Conservation (phyloP, 2,888 invertebrate genomes). For the Athalia circularis region DNA sequence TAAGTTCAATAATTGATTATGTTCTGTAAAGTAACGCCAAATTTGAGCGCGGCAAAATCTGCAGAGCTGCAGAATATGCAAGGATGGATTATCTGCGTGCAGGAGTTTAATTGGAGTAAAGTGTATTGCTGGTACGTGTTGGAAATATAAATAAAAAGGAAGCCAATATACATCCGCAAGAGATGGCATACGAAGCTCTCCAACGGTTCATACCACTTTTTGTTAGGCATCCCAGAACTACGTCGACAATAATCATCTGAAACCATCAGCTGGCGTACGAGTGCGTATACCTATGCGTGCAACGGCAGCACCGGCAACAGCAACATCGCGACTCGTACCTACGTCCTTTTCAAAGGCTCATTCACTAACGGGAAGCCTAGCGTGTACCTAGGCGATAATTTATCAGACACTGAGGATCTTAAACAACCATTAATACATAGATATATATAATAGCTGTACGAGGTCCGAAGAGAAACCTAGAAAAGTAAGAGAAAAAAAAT, state of each 20-base stretch:
- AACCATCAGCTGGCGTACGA: slow-evolving; percentile 42
- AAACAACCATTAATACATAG: background rate
- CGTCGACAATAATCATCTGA: slow-evolving; percentile 40
- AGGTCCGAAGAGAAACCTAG: background rate
- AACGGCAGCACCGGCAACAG: too few relatives aligned
- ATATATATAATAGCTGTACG: too few relatives aligned
- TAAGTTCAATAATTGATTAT: too few relatives aligned
- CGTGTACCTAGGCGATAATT: slow-evolving; percentile 61
- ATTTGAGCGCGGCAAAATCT: too few relatives aligned
- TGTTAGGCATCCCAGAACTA: slow-evolving; percentile 38
- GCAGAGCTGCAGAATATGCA: too few relatives aligned
- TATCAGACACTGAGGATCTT: slow-evolving; percentile 53
- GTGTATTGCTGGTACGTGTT: background rate
- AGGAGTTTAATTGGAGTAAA: background rate
- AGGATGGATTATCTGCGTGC: background rate
- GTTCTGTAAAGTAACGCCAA: too few relatives aligned
- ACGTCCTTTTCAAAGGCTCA: slow-evolving; percentile 40
- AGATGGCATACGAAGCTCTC: slow-evolving; percentile 31
- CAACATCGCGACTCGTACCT: too few relatives aligned
- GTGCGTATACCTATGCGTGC: slow-evolving; percentile 31
- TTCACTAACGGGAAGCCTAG: slow-evolving; percentile 65
- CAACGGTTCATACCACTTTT: slow-evolving; percentile 51
- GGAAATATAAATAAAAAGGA: background rate
- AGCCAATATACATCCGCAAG: slow-evolving; percentile 35
- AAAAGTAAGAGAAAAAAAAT: background rate